These are phyloP conservation scores for Hypselothyrea guttata DNA, from an alignment of 2,888 invertebrate species.

Conservation along the genomic window DNA sequence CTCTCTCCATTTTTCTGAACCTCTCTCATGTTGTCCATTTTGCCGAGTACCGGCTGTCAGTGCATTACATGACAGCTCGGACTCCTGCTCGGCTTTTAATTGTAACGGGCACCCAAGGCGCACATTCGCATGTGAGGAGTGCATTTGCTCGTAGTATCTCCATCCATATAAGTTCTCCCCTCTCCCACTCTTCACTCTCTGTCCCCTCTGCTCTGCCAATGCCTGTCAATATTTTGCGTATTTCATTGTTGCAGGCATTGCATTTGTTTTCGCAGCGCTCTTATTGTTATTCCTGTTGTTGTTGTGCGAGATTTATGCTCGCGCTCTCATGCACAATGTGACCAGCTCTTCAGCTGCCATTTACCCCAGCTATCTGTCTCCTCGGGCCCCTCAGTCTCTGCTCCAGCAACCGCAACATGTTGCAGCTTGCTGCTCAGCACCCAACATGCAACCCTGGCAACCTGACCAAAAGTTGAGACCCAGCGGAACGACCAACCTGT, in stretches of 20 bases:
- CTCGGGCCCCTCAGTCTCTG: not conserved
- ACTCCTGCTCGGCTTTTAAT: slow-evolving; percentile 53
- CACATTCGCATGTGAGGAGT: slow-evolving; percentile 48
- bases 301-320: slow-evolving; percentile 61
- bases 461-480: not conserved
- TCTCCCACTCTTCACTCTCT: not conserved
- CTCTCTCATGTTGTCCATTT: too few relatives aligned
- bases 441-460: slow-evolving; percentile 38
- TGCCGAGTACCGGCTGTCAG: slow-evolving; percentile 60
- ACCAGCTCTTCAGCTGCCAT: slow-evolving; percentile 44
- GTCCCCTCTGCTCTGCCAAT: slow-evolving; percentile 3
- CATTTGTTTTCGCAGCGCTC: slow-evolving; percentile 41
- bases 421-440: slow-evolving; percentile 58
- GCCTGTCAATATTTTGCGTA: slow-evolving; percentile 76
- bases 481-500: slow-evolving; percentile 40
- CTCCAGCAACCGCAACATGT: slow-evolving; percentile 63
- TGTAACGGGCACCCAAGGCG: slow-evolving; percentile 65
- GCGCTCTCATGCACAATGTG: slow-evolving; percentile 20
- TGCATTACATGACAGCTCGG: slow-evolving; percentile 57
- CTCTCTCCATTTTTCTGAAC: too few relatives aligned
- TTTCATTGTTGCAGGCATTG: slow-evolving; percentile 71
- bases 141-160: slow-evolving; percentile 39
- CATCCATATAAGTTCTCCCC: too few relatives aligned
- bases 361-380: not conserved
- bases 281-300: slow-evolving; percentile 36